Evolutionary conservation across 2,888 invertebrate species (phyloP), one percentile per base, ranked within the genome.

Genomic region (Mechanitis messenoides): DNA sequence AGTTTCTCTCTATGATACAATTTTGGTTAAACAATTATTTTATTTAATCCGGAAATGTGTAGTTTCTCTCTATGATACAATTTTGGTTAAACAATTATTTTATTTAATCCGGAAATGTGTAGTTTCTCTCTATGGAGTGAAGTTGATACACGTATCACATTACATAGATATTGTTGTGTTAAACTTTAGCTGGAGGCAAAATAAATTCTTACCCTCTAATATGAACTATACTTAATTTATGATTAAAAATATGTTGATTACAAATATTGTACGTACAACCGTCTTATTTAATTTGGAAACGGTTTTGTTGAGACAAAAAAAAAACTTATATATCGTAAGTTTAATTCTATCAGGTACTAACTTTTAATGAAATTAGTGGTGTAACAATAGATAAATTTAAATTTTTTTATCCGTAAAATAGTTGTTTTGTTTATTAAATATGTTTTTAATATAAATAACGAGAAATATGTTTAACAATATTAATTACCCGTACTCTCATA

Each of bases 131-230:
- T 47, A 33, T 60, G 55, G 54, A 63, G 42, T 45, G 57, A 54
- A 46, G 61, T 64, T 63, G 66, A 67, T 67, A 64, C 58, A 61
- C 54, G 60, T 66, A 61, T 62, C 61, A 61, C 47, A 20, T 61
- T 59, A 50, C 53, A 57, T 60, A 59, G 63, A 55, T 64, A 65
- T 68, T 66, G 68, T 68, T 64, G 64, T 63, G 66, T 68, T 62
- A 61, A 66, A 68, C 59, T 60, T 68, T 66, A 56, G 54, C 62
- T 64, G 55, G 60, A 57, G 38, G 55, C 53, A 55, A 59, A 68
- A 68, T 66, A 60, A 68, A 65, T 64, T 61, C 64, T 60, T 63
- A 20, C 20, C 20, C 20, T 20, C 20, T 20, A 20, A 35, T 35
- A 35, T 5, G 6, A 35, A 35, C 35, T 35, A 35, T 6, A 35